These are phyloP conservation scores for Tetragonula carbonaria DNA, from an alignment of 2,888 invertebrate genomes.

Conservation along the genomic window DNA sequence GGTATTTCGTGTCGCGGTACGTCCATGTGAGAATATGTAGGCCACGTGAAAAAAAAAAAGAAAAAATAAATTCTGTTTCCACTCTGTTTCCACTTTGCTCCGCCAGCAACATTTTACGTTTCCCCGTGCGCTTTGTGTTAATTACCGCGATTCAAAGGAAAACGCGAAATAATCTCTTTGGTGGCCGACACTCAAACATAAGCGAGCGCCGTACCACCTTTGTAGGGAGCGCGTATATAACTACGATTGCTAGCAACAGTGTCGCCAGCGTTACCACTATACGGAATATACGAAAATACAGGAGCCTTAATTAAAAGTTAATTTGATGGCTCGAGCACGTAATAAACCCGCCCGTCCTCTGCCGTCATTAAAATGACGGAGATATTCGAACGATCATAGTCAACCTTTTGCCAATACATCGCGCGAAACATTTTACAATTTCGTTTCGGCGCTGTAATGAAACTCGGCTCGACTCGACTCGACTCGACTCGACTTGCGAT, in stretches of 20 bases:
- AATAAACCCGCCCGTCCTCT: background rate
- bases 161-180: slow-evolving; percentile 2
- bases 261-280: background rate
- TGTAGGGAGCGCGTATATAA: background rate
- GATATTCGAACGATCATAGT: background rate
- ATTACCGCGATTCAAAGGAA: slow-evolving; percentile 1
- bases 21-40: background rate
- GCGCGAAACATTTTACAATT: too few species aligned
- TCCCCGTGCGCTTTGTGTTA: background rate
- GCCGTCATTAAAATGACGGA: background rate
- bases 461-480: too few species aligned
- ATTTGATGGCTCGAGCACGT: background rate
- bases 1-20: background rate
- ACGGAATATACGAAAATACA: background rate
- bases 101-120: background rate
- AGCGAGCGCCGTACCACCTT: background rate
- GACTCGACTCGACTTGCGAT: too few species aligned
- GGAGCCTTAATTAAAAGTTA: background rate
- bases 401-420: too few species aligned
- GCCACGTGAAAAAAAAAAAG: background rate
- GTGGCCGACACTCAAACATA: background rate
- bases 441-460: too few species aligned
- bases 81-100: background rate
- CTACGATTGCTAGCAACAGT: background rate
- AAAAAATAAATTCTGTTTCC: background rate